Conservation (phyloP, 1,140 invertebrate genomes). For the Drosophila sturtevanti region DNA sequence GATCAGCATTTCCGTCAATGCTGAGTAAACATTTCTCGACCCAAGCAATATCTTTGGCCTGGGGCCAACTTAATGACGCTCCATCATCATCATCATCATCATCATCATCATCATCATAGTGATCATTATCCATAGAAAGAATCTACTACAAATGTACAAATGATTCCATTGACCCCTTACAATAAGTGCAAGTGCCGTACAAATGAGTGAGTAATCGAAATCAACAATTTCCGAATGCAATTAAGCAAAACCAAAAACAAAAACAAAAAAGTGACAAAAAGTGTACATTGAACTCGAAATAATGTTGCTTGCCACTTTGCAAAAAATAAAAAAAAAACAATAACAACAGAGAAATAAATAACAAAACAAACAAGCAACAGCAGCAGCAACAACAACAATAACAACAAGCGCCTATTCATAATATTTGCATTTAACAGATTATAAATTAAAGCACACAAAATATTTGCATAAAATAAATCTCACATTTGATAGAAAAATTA, state of each 20-base stretch:
- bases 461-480: conserved; percentile 59
- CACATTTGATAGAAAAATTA: conserved; percentile 47
- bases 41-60: conserved; percentile 48
- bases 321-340: conserved; percentile 16
- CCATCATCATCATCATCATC: conserved; percentile 22
- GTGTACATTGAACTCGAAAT: conserved; percentile 69
- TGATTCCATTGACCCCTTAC: conserved; percentile 70
- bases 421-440: conserved; percentile 59
- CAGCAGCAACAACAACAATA: conserved; percentile 1
- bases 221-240: conserved; percentile 74
- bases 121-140: conserved; percentile 14
- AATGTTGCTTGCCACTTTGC: conserved; percentile 25
- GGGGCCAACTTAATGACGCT: conserved; percentile 58
- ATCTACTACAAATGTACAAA: conserved; percentile 59
- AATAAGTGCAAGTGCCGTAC: conserved; percentile 35
- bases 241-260: conserved; percentile 52
- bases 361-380: conserved; percentile 19
- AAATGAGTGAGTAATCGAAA: conserved; percentile 72
- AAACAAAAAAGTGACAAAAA: conserved; percentile 46
- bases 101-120: conserved; percentile 23
- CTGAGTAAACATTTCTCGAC: conserved; percentile 30
- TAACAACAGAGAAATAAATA: conserved; percentile 8
- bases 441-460: conserved; percentile 59
- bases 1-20: conserved; percentile 44
- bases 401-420: conserved; percentile 35